These are phyloP conservation scores for Gallinago solitaria DNA, from an alignment of 2,797 vertebrate genomes.

Conservation along the genomic window DNA sequence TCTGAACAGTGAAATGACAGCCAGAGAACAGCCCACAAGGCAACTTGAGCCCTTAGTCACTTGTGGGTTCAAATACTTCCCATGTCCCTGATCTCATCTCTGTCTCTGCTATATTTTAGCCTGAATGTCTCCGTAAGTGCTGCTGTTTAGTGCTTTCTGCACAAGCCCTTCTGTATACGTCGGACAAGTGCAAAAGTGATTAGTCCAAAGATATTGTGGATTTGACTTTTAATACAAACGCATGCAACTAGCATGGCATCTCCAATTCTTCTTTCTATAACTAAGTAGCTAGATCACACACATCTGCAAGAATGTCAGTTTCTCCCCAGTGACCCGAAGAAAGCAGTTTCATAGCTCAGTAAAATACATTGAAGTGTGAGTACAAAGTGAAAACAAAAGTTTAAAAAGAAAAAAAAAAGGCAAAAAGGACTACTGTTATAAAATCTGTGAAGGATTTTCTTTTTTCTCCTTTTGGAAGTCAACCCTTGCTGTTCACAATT, in stretches of 20 bases:
- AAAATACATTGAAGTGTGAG: background rate
- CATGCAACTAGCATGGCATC: background rate
- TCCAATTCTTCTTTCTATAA: background rate
- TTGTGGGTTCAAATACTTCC: background rate
- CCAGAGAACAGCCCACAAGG: background rate
- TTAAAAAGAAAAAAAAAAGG: background rate
- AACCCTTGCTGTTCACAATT: background rate
- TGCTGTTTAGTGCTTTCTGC: background rate
- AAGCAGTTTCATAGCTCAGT: background rate
- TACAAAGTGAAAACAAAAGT: background rate
- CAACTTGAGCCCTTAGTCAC: background rate
- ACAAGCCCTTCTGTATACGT: background rate
- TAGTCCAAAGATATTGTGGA: background rate
- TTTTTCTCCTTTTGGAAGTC: background rate
- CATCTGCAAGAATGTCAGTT: background rate
- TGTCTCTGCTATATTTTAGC: background rate
- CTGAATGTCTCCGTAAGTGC: background rate
- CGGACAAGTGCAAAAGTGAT: background rate
- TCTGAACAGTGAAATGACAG: background rate
- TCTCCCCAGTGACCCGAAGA: background rate
- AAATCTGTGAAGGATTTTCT: background rate
- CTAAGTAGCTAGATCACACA: background rate
- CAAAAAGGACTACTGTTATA: background rate
- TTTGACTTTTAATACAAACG: constrained; percentile 1
- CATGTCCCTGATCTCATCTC: background rate